Percentiles rank a stretch among this genome's conserved stretches.
Conservation (phyloP, 1,140 invertebrate genomes). For the Heliothis virescens region DNA sequence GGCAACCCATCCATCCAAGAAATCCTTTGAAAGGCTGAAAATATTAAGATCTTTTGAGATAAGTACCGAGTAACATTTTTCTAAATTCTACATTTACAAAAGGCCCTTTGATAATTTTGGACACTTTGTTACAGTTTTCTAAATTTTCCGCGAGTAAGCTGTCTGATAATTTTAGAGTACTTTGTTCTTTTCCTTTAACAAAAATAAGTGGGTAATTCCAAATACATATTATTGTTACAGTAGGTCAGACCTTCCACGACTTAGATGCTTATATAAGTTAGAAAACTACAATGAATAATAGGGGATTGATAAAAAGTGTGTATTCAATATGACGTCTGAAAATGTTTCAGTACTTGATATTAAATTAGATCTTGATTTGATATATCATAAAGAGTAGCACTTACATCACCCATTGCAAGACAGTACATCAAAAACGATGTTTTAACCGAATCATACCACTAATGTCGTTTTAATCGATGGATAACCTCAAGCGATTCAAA, state of each 20-base stretch:
- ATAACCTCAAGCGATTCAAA: slow-evolving; percentile 72
- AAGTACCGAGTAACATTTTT: neutral
- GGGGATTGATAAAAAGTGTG: too few species aligned
- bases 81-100: too few species aligned
- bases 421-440: slow-evolving; percentile 31
- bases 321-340: too few species aligned
- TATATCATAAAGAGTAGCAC: neutral
- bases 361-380: neutral
- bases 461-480: slow-evolving; percentile 73
- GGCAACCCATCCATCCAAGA: neutral
- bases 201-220: too few species aligned
- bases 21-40: slow-evolving; percentile 1
- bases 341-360: too few species aligned
- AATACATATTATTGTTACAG: too few species aligned
- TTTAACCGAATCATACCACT: slow-evolving; percentile 61
- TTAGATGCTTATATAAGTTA: too few species aligned
- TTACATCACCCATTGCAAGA: neutral
- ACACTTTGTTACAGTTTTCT: neutral
- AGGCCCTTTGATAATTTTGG: neutral
- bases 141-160: too few species aligned
- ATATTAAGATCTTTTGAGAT: neutral
- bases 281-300: too few species aligned
- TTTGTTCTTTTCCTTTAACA: too few species aligned
- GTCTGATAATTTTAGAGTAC: too few species aligned
- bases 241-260: too few species aligned